Evolutionary conservation across 2,888 invertebrate genomes (phyloP).

Genomic region (Phania funesta): DNA sequence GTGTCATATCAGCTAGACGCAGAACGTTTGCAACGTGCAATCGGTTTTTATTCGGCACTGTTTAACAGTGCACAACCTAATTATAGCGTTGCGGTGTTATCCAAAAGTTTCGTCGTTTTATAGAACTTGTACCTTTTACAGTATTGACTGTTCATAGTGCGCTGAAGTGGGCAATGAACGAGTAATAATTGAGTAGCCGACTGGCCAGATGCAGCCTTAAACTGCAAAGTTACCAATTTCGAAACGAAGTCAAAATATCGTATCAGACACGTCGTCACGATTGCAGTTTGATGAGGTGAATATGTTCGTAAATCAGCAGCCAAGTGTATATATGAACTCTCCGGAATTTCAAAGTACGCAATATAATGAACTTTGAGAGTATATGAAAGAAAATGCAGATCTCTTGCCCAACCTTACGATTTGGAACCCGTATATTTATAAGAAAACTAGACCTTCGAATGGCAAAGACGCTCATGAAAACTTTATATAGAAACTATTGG

Average conservation of each 20-base stretch:
- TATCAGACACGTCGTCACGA: constrained; percentile 43
- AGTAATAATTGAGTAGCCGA: not conserved
- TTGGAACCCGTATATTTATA: not conserved
- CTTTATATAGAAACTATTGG: constrained; percentile 9
- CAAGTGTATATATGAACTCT: not conserved
- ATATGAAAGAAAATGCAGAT: not conserved
- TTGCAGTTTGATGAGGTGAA: not conserved
- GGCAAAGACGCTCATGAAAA: not conserved
- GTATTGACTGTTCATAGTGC: constrained; percentile 15
- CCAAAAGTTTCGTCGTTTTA: constrained; percentile 3
- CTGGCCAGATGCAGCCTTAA: constrained; percentile 35
- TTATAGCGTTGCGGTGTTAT: too few species aligned
- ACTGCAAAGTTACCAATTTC: constrained; percentile 30
- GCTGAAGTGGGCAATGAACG: constrained; percentile 19
- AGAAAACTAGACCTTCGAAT: not conserved
- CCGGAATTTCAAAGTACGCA: not conserved
- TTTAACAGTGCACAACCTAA: constrained; percentile 1
- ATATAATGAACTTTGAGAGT: not conserved
- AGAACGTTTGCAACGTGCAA: constrained; percentile 16
- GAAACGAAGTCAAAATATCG: constrained; percentile 40
- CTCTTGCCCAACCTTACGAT: constrained; percentile 1
- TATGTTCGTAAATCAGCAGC: not conserved
- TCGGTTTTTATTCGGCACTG: constrained; percentile 21
- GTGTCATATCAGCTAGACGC: constrained; percentile 31
- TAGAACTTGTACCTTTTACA: constrained; percentile 6